phyloP scores from a whole-genome alignment of 2,888 invertebrate genomes.

The Pemphredon lugubris region DNA sequence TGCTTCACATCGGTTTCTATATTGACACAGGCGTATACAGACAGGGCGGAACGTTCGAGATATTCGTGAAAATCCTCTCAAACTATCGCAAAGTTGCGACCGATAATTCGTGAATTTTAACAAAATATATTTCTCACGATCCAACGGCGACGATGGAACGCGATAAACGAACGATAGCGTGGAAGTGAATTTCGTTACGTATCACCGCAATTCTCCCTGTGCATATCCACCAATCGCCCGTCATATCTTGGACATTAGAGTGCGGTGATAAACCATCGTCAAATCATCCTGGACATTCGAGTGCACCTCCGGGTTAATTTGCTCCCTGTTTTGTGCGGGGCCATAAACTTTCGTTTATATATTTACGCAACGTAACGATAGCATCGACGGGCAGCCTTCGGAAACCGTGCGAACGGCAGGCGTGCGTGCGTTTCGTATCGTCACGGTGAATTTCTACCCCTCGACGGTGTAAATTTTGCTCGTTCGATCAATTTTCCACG shows the following conservation, averaged over 20 bases:
- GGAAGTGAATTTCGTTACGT: not conserved
- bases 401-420: constrained; percentile 1
- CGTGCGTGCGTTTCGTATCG: constrained; percentile 32
- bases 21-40: constrained; percentile 51
- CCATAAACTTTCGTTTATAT: constrained; percentile 54
- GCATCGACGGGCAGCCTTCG: constrained; percentile 43
- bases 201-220: constrained; percentile 17
- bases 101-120: not conserved
- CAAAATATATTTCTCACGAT: not conserved
- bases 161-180: too few relatives aligned
- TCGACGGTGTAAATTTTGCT: constrained; percentile 7
- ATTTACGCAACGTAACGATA: constrained; percentile 45
- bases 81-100: not conserved
- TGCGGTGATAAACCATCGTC: constrained; percentile 51
- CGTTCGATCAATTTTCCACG: not conserved
- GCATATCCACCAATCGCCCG: constrained; percentile 47
- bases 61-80: constrained; percentile 16
- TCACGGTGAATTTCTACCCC: constrained; percentile 14
- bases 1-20: constrained; percentile 64
- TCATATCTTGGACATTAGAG: constrained; percentile 49
- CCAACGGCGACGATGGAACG: too few relatives aligned
- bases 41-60: constrained; percentile 29
- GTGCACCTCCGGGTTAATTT: constrained; percentile 57
- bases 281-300: constrained; percentile 56
- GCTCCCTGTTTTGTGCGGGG: constrained; percentile 46